phyloP scores from a whole-genome alignment of 37 sponge, comb jelly and placozoan genomes.

The Ianthella basta region DNA sequence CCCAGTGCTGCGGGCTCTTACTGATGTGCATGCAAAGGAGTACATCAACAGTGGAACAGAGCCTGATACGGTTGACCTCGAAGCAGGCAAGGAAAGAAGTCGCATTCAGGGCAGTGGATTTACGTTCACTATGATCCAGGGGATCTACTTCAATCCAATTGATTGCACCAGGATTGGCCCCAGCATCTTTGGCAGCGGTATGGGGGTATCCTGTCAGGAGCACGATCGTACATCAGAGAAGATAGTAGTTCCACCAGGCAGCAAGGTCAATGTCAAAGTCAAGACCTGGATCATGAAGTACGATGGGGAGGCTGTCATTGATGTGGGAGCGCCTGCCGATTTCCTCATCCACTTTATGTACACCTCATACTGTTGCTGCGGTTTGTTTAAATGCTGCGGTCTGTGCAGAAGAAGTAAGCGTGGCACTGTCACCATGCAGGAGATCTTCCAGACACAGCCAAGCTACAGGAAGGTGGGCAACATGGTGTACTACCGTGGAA shows the following conservation, averaged over 20 bases:
- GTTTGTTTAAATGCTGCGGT: background rate
- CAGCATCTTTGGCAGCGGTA: background rate
- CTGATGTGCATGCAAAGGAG: constrained; percentile 3
- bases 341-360: background rate
- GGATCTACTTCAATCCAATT: background rate
- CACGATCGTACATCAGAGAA: background rate
- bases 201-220: background rate
- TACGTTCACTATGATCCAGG: background rate
- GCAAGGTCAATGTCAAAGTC: background rate
- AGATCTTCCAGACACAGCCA: background rate
- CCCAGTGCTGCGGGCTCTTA: background rate
- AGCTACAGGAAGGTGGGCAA: background rate
- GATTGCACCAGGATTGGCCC: background rate
- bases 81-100: background rate
- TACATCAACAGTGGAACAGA: constrained; percentile 3
- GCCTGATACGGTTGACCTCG: background rate
- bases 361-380: background rate
- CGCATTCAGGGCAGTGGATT: background rate
- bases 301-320: constrained; percentile 4
- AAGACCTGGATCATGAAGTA: background rate
- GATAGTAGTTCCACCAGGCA: background rate
- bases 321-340: background rate
- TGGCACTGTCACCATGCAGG: background rate
- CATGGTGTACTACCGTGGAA: background rate
- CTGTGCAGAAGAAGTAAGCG: background rate